Conservation (phyloP, 1,140 invertebrate species). For the Bombyx mandarina region DNA sequence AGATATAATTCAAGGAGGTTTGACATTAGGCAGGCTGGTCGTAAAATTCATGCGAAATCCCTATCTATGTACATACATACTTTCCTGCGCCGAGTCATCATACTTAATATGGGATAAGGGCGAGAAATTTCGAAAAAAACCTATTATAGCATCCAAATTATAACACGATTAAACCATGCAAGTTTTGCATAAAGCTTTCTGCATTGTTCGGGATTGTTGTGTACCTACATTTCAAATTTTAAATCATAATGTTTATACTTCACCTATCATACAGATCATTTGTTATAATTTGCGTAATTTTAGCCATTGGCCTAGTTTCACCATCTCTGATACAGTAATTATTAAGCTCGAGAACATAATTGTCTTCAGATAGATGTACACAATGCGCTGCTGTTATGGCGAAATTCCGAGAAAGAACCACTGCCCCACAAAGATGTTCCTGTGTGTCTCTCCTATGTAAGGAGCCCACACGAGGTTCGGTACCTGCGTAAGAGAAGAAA, state of each 20-base stretch:
- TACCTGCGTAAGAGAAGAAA: conserved; percentile 23
- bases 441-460: conserved; percentile 26
- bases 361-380: conserved; percentile 16
- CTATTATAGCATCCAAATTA: too few species aligned
- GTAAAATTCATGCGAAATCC: too few species aligned
- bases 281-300: conserved; percentile 32
- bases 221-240: too few species aligned
- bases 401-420: conserved; percentile 23
- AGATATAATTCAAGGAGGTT: too few species aligned
- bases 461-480: conserved; percentile 31
- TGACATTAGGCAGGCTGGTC: too few species aligned
- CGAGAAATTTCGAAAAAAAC: too few species aligned
- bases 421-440: conserved; percentile 44
- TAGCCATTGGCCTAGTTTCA: conserved; percentile 16
- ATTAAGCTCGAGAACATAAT: conserved; percentile 40
- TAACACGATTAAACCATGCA: too few species aligned
- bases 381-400: conserved; percentile 56
- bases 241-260: conserved; percentile 6
- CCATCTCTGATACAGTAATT: conserved; percentile 33
- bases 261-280: conserved; percentile 38
- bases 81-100: too few species aligned
- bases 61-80: too few species aligned
- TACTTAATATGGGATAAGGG: too few species aligned
- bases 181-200: too few species aligned
- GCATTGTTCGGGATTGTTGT: too few species aligned